phyloP scores from a whole-genome alignment of 2,113 vertebrate genomes.

The Dolichotis patagonum region DNA sequence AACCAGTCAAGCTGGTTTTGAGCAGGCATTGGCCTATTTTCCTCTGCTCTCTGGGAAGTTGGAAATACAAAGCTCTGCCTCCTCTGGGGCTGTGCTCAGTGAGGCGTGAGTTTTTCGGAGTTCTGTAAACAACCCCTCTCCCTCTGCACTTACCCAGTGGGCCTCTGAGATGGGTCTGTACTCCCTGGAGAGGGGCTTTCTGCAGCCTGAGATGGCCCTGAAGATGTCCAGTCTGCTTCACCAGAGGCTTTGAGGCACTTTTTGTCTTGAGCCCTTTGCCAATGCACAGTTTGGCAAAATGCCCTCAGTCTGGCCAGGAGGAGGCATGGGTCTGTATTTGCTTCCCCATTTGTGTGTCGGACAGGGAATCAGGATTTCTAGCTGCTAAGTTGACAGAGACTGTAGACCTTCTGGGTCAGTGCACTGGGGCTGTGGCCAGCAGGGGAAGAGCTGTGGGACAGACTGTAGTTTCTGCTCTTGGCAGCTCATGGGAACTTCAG shows the following conservation, averaged over 20 bases:
- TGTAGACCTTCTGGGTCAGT: background rate
- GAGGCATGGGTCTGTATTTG: background rate
- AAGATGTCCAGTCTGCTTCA: background rate
- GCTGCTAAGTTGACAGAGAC: background rate
- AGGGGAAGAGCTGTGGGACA: background rate
- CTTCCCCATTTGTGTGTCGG: background rate
- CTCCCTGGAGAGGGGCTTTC: background rate
- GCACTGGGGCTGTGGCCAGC: background rate
- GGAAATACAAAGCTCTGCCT: constrained; percentile 55
- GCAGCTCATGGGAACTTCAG: background rate
- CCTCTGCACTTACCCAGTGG: background rate
- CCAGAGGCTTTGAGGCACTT: background rate
- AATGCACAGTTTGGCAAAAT: background rate
- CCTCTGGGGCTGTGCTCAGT: constrained; percentile 48
- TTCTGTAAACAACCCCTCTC: constrained; percentile 41
- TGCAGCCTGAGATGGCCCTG: background rate
- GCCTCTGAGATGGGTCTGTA: background rate
- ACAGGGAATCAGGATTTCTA: background rate
- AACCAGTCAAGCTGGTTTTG: constrained; percentile 81
- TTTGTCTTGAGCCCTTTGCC: background rate
- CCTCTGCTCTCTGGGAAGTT: constrained; percentile 64
- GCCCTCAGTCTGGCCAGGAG: background rate
- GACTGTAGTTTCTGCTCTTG: background rate
- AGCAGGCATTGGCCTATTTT: constrained; percentile 65
- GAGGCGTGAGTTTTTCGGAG: background rate